These are phyloP conservation scores for Lethenteron camtschaticum DNA, from an alignment of 2,113 vertebrate genomes.

Conservation along the genomic window DNA sequence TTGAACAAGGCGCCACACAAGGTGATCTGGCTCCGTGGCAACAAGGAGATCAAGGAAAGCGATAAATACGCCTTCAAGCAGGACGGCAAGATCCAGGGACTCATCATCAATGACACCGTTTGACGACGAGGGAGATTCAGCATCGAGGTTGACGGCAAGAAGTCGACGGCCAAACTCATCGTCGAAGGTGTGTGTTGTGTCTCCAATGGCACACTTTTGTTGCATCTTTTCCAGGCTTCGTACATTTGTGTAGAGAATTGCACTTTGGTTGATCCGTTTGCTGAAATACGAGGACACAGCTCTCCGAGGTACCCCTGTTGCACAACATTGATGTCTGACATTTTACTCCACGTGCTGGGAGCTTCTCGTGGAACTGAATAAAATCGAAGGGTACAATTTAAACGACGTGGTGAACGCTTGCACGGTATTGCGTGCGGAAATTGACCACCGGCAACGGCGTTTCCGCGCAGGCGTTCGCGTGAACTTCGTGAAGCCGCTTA, in stretches of 20 bases:
- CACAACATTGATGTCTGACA: too few relatives aligned
- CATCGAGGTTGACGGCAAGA: constrained; percentile 2
- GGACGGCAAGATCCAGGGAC: background rate
- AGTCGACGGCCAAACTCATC: constrained; percentile 1
- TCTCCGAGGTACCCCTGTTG: too few relatives aligned
- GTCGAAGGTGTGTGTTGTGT: background rate
- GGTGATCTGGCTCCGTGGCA: constrained; percentile 1
- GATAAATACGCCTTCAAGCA: constrained; percentile 1
- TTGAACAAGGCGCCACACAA: constrained; percentile 5
- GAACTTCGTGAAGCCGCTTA: background rate
- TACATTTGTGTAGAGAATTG: too few relatives aligned
- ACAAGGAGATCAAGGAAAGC: background rate
- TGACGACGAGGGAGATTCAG: background rate
- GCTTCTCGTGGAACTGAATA: too few relatives aligned
- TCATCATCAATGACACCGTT: constrained; percentile 5
- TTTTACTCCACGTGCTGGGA: too few relatives aligned
- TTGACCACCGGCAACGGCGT: too few relatives aligned
- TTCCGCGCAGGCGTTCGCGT: background rate
- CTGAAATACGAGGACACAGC: too few relatives aligned
- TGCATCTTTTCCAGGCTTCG: too few relatives aligned
- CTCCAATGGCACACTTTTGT: background rate
- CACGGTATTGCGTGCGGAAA: too few relatives aligned
- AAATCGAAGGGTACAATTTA: too few relatives aligned
- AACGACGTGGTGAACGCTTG: too few relatives aligned
- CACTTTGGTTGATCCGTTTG: too few relatives aligned